A percentile compares a stretch with the other conserved stretches of the same genome.
These are phyloP conservation scores for Xiphydria camelus DNA, from an alignment of 2,888 invertebrate species.

Conservation along the genomic window DNA sequence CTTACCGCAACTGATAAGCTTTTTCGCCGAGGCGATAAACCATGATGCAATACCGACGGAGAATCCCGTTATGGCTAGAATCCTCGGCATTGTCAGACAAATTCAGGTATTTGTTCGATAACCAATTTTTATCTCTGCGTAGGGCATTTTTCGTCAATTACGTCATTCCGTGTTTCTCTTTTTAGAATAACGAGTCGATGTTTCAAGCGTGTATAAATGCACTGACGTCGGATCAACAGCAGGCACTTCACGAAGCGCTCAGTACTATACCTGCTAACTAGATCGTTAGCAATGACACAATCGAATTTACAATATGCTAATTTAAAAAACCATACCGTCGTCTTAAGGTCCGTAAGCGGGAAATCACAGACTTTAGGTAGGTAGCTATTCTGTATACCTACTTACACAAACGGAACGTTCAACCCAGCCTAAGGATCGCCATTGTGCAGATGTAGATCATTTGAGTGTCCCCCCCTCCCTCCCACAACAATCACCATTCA, in stretches of 20 bases:
- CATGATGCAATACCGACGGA: constrained; percentile 79
- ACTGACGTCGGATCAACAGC: constrained; percentile 79
- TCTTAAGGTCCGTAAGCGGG: too few species aligned
- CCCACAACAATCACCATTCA: too few species aligned
- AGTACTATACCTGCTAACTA: constrained; percentile 51
- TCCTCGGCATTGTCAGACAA: constrained; percentile 83
- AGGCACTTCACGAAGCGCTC: constrained; percentile 78
- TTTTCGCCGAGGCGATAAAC: constrained; percentile 88
- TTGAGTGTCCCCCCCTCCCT: too few species aligned
- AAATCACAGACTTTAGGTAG: too few species aligned
- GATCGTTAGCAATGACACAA: constrained; percentile 16
- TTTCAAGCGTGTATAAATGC: constrained; percentile 79
- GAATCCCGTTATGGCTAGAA: constrained; percentile 75
- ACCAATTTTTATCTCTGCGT: constrained; percentile 41
- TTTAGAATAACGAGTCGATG: constrained; percentile 74
- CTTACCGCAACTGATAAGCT: constrained; percentile 82
- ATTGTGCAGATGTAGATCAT: too few species aligned
- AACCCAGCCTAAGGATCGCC: too few species aligned
- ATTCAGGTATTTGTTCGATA: constrained; percentile 70
- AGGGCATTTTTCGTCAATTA: background rate
- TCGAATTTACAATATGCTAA: constrained; percentile 30
- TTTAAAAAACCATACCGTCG: too few species aligned
- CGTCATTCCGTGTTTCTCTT: too few species aligned
- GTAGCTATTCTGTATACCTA: background rate
- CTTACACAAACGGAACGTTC: too few species aligned